These are phyloP conservation scores for Zaprionus vittiger DNA, from an alignment of 1,140 invertebrate species.

Conservation along the genomic window DNA sequence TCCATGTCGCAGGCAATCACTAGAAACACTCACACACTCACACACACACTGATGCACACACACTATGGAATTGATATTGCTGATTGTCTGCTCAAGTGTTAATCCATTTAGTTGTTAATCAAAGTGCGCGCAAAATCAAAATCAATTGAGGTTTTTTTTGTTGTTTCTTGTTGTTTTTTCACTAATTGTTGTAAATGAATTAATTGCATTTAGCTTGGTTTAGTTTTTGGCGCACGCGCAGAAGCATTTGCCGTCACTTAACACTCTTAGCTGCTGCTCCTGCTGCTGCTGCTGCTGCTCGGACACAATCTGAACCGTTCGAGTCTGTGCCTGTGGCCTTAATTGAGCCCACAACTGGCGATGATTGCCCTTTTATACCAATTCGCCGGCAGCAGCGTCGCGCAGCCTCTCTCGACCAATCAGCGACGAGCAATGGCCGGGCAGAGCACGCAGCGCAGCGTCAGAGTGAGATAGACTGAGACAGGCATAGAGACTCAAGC, in stretches of 20 bases:
- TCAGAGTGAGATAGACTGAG: constrained; percentile 29
- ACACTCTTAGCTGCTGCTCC: background rate
- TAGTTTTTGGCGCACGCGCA: constrained; percentile 41
- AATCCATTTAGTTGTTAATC: constrained; percentile 64
- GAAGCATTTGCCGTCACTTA: constrained; percentile 36
- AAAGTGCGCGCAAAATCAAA: constrained; percentile 64
- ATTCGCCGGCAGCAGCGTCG: constrained; percentile 65
- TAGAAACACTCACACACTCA: constrained; percentile 5
- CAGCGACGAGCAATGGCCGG: constrained; percentile 66
- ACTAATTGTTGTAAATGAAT: constrained; percentile 70
- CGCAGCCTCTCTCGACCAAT: constrained; percentile 66
- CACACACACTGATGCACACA: constrained; percentile 29
- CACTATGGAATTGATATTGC: constrained; percentile 3
- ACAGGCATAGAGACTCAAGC: background rate
- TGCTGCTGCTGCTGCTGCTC: constrained; percentile 18
- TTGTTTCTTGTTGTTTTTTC: constrained; percentile 5
- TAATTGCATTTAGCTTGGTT: constrained; percentile 73
- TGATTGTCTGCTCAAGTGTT: constrained; percentile 23
- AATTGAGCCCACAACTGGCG: constrained; percentile 80
- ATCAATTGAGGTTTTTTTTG: constrained; percentile 43
- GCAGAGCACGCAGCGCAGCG: background rate
- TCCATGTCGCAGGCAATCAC: constrained; percentile 86
- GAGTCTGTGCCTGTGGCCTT: constrained; percentile 70
- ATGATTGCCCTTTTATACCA: constrained; percentile 84
- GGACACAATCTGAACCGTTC: constrained; percentile 51